Conservation (phyloP, 2,113 vertebrate genomes). For the Microcebus murinus region DNA sequence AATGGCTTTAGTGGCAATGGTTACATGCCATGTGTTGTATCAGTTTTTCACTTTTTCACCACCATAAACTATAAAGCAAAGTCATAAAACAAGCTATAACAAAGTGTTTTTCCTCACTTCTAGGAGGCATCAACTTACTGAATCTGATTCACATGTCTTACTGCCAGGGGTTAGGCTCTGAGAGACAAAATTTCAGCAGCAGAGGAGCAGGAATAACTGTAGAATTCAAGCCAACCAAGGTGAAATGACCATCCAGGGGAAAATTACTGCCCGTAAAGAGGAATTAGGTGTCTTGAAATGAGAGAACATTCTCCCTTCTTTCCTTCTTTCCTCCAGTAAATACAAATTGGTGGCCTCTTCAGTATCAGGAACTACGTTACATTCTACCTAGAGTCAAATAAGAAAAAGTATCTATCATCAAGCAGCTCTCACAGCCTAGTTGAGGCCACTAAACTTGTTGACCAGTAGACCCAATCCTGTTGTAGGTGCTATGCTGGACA, state of each 20-base stretch:
- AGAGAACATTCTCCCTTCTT: background rate
- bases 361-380: background rate
- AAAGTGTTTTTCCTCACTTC: background rate
- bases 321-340: background rate
- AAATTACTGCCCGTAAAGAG: background rate
- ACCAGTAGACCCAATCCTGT: background rate
- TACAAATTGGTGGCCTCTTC: background rate
- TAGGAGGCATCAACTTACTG: background rate
- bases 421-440: background rate
- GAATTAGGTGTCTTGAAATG: background rate
- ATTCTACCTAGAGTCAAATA: background rate
- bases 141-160: background rate
- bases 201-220: background rate
- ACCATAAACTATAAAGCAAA: conserved; percentile 36
- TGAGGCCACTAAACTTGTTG: background rate
- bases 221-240: background rate
- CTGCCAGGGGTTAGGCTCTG: background rate
- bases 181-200: background rate
- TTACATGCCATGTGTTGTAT: background rate
- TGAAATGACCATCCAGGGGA: background rate
- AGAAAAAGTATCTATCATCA: background rate
- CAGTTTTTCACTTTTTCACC: conserved; percentile 9
- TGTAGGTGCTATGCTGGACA: background rate
- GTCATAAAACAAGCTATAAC: background rate
- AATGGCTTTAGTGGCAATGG: conserved; percentile 9